Evolutionary conservation across 2,888 invertebrate genomes (phyloP).

Genomic region (Junonia oenone): DNA sequence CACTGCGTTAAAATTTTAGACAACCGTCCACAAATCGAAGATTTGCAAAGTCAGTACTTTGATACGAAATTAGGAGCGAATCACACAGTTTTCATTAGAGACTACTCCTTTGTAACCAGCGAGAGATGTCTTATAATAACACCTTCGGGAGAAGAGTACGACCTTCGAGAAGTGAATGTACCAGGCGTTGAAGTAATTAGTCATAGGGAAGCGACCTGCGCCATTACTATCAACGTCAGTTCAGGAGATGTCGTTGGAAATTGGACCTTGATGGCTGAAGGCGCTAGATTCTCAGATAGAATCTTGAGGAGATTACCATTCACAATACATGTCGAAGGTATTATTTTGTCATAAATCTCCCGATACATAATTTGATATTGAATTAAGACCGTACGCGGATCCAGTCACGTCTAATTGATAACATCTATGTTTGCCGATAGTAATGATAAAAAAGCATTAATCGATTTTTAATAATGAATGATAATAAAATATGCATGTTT

Average conservation of each 20-base stretch:
- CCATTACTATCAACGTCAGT: conserved; percentile 39
- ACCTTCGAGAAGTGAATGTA: conserved; percentile 39
- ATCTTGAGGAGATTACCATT: conserved; percentile 53
- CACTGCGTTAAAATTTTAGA: conserved; percentile 8
- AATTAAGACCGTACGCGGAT: conserved; percentile 46
- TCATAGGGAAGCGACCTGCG: conserved; percentile 40
- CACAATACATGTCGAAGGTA: conserved; percentile 58
- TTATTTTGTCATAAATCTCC: no score
- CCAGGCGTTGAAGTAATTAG: conserved; percentile 40
- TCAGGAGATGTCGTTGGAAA: conserved; percentile 45
- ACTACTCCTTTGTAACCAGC: conserved; percentile 21
- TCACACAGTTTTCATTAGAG: conserved; percentile 37
- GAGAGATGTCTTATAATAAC: conserved; percentile 49
- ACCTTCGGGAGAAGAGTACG: conserved; percentile 43
- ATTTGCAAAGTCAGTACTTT: conserved; percentile 22
- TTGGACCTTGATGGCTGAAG: conserved; percentile 55
- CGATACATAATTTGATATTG: no score
- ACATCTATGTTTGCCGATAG: conserved; percentile 38
- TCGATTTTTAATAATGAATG: conserved; percentile 6
- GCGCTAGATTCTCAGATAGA: conserved; percentile 27
- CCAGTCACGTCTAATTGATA: conserved; percentile 56
- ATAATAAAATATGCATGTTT: background rate
- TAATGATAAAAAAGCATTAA: conserved; percentile 23
- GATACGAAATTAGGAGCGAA: conserved; percentile 26
- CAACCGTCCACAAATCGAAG: conserved; percentile 3